These are phyloP conservation scores for Echinarachnius parma DNA, from an alignment of 53 echinoderm and acorn worm genomes.

Conservation along the genomic window DNA sequence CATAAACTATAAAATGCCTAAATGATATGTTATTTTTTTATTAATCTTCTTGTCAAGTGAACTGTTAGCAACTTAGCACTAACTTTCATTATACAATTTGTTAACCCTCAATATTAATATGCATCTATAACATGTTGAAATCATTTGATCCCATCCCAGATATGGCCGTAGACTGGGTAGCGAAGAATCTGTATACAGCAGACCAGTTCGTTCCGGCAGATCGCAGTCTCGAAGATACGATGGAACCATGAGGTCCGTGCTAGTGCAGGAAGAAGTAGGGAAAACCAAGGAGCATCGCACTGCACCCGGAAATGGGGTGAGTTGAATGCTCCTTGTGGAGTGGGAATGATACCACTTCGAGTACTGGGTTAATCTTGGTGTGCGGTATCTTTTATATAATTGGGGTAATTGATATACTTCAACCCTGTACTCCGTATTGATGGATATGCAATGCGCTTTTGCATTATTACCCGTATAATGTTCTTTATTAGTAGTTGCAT, in stretches of 20 bases:
- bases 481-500: too few species aligned
- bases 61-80: too few species aligned
- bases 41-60: too few species aligned
- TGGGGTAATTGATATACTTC: too few species aligned
- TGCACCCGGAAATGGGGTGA: slow-evolving; percentile 29
- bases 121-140: not conserved
- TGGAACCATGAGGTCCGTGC: slow-evolving; percentile 16
- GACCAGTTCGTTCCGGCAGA: slow-evolving; percentile 43
- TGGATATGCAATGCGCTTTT: too few species aligned
- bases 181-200: slow-evolving; percentile 38
- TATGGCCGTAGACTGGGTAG: slow-evolving; percentile 44
- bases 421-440: too few species aligned
- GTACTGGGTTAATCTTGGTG: slow-evolving; percentile 51
- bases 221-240: slow-evolving; percentile 33
- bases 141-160: not conserved
- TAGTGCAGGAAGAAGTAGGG: slow-evolving; percentile 33
- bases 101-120: too few species aligned
- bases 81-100: too few species aligned
- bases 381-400: too few species aligned
- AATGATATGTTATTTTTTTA: too few species aligned
- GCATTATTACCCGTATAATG: too few species aligned
- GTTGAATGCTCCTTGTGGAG: not conserved
- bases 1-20: too few species aligned
- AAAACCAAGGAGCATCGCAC: slow-evolving; percentile 36
- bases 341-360: slow-evolving; percentile 10